Conservation (phyloP, 2,797 vertebrate genomes). For the Heterohyrax brucei region DNA sequence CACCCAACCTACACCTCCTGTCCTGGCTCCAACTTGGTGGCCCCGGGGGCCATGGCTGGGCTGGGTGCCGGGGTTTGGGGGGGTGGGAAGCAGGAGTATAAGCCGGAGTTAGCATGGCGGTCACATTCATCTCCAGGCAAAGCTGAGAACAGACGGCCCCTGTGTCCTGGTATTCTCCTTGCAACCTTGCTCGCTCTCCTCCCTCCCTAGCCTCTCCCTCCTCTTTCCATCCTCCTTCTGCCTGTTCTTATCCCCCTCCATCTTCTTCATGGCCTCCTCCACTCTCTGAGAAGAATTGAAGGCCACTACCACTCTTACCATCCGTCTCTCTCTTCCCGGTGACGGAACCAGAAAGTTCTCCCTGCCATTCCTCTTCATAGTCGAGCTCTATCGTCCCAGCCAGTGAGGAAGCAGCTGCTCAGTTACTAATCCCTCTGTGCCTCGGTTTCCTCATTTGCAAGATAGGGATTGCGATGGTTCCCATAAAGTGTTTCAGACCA, state of each 20-base stretch:
- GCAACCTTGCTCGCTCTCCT: constrained; percentile 67
- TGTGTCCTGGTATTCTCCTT: constrained; percentile 84
- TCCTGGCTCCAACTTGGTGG: constrained; percentile 83
- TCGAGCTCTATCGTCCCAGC: background rate
- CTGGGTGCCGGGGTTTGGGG: constrained; percentile 75
- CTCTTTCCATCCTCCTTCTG: constrained; percentile 25
- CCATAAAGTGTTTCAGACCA: background rate
- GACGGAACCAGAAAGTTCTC: background rate
- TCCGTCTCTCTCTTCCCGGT: background rate
- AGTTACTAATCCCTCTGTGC: background rate
- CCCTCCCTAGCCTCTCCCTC: constrained; percentile 18
- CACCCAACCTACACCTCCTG: constrained; percentile 82
- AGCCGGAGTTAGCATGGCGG: constrained; percentile 85
- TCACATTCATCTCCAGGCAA: constrained; percentile 85
- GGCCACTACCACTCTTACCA: background rate
- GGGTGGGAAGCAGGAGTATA: constrained; percentile 67
- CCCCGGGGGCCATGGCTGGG: constrained; percentile 83
- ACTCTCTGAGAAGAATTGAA: constrained; percentile 36
- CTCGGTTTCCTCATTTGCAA: constrained; percentile 4
- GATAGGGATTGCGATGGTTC: background rate
- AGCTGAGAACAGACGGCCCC: constrained; percentile 86
- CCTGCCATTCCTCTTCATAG: background rate
- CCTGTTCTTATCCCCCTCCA: background rate
- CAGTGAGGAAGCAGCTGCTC: background rate
- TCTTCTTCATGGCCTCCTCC: background rate